Base-by-base conservation (phyloP, 2,888 invertebrate genomes). In the Cynaeus angustus region DNA sequence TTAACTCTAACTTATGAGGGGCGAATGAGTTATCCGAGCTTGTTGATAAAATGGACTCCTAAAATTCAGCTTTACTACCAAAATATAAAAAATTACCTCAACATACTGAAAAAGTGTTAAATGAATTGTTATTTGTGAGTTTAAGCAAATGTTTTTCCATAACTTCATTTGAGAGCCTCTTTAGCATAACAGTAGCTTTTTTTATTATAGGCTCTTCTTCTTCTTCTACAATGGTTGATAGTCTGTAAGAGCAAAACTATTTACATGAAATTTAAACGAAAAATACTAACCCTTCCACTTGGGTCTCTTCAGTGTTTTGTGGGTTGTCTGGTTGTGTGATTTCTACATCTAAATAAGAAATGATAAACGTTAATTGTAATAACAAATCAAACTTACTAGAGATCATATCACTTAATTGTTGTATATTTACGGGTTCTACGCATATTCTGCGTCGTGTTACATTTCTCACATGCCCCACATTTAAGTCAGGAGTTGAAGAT, bases 361-460 rank as follows among this genome's bases (percentile, higher is more conserved):
- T 21, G 1, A 21, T 21, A 21, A n/a, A n/a, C n/a, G n/a, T 21
- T 21, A 21, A 21, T 21, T 21, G n/a, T 4, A 21, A 21, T 1
- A 21, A 21, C 4, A 21, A 21, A 21, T 21, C 21, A 21, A 21
- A 21, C 21, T 4, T 21, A 21, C 21, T 4, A 21, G 21, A 1
- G 4, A 4, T 21, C 4, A 4, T n/a, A n/a, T 38, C 43, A 3
- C 7, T 10, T 10, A 46, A 46, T 16, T 46, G 5, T 9, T 21
- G n/a, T 14, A 46, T 16, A 46, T 46, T 46, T 16, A 46, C 6
- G 8, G 46, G 46, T 16, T 46, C 46, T 46, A 46, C 16, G 8
- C 3, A 5, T 5, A 46, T 8, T 9, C 8, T 46, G 7, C 46
- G 46, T 6, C 14, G 16, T 9, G 14, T 46, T 4, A 46, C 13